Evolutionary conservation across 2,797 vertebrate species (phyloP), one percentile per base, ranked within the genome.

Genomic region (Lemur catta): DNA sequence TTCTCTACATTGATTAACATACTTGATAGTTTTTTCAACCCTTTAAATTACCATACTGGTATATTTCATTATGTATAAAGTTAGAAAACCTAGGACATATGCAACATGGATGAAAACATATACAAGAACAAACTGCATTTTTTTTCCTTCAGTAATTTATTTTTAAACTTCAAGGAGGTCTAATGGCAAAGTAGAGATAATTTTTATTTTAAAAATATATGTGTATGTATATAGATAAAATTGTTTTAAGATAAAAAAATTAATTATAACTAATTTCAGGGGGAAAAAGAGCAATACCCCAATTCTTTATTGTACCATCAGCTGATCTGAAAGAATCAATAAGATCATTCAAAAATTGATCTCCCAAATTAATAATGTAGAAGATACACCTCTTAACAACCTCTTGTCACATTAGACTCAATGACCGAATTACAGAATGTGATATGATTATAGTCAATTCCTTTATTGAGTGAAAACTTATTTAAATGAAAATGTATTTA

Each of bases 1-100:
- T 48, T 33, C 38, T 91, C n/a, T 84, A 7, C 55, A 71, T 46
- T 69, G 24, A 63, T 75, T n/a, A 93, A 67, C 30, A 41, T 69
- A 35, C 5, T n/a, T 17, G 10, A 55, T 35, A 85, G 28, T 30
- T 59, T 78, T 85, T 91, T 57, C n/a, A 76, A 28, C 7, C 0
- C 1, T 85, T 93, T 61, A 57, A 30, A 57, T 65, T 85, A 65
- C 14, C 89, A 11, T 85, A 41, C 18, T 92, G 6, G 15, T 43
- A 88, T 50, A 38, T 52, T 74, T n/a, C n/a, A 67, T 75, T 30
- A n/a, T 74, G 12, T 41, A 14, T 41, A 67, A 75, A 35, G 13
- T 59, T 46, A 76, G 26, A 55, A 82, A 87, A 69, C 20, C 13
- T 43, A 55, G 14, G 35, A 80, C 11, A 59, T 10, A 61, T 35